These are phyloP conservation scores for Hyles vespertilio DNA, from an alignment of 1,140 invertebrate species.

Conservation along the genomic window DNA sequence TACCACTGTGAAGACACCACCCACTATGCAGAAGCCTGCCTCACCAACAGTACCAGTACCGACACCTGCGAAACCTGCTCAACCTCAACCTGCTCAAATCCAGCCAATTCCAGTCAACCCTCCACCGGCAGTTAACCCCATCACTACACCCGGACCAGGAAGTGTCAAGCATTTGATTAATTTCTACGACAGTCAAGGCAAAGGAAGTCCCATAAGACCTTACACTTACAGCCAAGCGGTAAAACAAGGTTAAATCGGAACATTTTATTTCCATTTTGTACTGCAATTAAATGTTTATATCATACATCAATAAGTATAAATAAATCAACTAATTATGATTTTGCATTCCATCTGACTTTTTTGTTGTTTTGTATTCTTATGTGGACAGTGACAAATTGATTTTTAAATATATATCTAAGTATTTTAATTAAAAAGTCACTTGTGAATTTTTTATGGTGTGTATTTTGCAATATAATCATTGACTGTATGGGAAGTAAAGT, in stretches of 20 bases:
- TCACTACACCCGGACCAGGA: slow-evolving; percentile 61
- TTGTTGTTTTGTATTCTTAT: too few species aligned
- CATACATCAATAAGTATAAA: too few species aligned
- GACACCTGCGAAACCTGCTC: slow-evolving; percentile 18
- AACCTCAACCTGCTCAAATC: slow-evolving; percentile 22
- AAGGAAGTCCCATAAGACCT: slow-evolving; percentile 56
- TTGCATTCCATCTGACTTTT: too few species aligned
- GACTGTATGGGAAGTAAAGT: too few species aligned
- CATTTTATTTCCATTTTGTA: too few species aligned
- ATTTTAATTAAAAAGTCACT: too few species aligned
- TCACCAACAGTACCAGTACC: slow-evolving; percentile 9
- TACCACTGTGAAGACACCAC: slow-evolving; percentile 3
- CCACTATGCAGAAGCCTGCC: slow-evolving; percentile 12
- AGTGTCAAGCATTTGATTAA: slow-evolving; percentile 58
- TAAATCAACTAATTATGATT: too few species aligned
- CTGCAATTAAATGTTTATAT: too few species aligned
- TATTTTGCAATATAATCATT: too few species aligned
- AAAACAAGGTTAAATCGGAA: slow-evolving; percentile 49
- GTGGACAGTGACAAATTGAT: too few species aligned
- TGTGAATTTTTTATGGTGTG: too few species aligned
- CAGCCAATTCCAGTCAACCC: slow-evolving; percentile 47
- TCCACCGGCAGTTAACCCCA: slow-evolving; percentile 33
- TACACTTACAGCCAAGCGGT: slow-evolving; percentile 65
- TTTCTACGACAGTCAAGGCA: slow-evolving; percentile 63
- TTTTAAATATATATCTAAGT: too few species aligned